These are phyloP conservation scores for Mallotus villosus DNA, from an alignment of 2,797 vertebrate species.

Conservation along the genomic window DNA sequence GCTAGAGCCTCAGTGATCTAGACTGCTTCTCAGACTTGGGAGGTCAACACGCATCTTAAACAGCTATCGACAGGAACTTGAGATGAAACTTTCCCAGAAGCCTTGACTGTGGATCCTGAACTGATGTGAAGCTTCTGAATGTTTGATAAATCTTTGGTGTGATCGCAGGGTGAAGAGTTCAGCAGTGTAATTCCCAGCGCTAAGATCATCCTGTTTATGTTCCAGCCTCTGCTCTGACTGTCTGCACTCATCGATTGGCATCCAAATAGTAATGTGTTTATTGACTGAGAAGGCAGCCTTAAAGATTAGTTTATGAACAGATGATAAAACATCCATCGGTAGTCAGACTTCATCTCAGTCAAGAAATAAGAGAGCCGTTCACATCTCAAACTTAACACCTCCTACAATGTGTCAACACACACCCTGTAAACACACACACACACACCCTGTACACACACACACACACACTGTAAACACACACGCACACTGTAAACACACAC, in stretches of 20 bases:
- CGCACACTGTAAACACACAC: neutral
- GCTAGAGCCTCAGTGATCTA: neutral
- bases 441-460: too few relatives aligned
- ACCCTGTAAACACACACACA: neutral
- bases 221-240: neutral
- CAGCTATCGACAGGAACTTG: neutral
- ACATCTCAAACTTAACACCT: neutral
- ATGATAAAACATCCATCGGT: constrained; percentile 7
- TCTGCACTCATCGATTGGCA: constrained; percentile 17
- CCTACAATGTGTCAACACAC: neutral
- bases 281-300: constrained; percentile 7
- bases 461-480: neutral
- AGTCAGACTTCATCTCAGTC: neutral
- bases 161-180: constrained; percentile 15
- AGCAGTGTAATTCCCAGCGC: constrained; percentile 6
- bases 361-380: neutral
- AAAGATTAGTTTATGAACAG: constrained; percentile 16
- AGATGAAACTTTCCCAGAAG: neutral
- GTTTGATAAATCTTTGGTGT: neutral
- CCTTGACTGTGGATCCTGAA: neutral
- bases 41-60: neutral
- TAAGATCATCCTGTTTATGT: neutral
- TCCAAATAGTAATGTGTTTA: constrained; percentile 21
- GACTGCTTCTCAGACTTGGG: neutral
- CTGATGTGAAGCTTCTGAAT: neutral